Percentiles rank a stretch among this genome's conserved stretches.
These are phyloP conservation scores for Chloebia gouldiae DNA, from an alignment of 2,113 vertebrate genomes.

Conservation along the genomic window DNA sequence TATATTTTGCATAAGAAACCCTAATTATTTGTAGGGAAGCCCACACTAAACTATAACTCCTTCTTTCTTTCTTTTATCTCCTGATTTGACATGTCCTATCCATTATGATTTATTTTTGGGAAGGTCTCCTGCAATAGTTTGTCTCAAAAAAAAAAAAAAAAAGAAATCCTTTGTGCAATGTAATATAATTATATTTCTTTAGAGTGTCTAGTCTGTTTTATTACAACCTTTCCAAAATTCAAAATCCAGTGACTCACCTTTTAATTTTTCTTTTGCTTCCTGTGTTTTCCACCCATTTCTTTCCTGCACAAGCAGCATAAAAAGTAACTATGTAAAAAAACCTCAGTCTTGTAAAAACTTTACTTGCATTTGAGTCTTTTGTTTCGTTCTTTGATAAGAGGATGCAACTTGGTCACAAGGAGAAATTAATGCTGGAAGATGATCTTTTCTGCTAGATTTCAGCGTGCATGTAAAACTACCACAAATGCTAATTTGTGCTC, in stretches of 20 bases:
- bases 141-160: background rate
- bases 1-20: background rate
- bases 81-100: background rate
- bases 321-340: background rate
- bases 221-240: background rate
- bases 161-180: background rate
- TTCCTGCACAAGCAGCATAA: background rate
- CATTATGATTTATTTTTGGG: background rate
- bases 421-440: background rate
- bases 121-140: background rate
- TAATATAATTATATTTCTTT: background rate
- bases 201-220: background rate
- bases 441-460: background rate
- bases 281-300: background rate
- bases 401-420: background rate
- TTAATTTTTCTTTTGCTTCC: background rate
- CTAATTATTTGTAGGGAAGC: background rate
- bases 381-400: background rate
- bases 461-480: background rate
- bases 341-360: background rate
- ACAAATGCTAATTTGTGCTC: background rate
- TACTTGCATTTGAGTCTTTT: background rate
- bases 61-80: background rate
- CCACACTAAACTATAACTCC: background rate
- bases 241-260: background rate